Conservation (phyloP, 35 echinoderm and acorn worm genomes). For the Ophiothrix spiculata region DNA sequence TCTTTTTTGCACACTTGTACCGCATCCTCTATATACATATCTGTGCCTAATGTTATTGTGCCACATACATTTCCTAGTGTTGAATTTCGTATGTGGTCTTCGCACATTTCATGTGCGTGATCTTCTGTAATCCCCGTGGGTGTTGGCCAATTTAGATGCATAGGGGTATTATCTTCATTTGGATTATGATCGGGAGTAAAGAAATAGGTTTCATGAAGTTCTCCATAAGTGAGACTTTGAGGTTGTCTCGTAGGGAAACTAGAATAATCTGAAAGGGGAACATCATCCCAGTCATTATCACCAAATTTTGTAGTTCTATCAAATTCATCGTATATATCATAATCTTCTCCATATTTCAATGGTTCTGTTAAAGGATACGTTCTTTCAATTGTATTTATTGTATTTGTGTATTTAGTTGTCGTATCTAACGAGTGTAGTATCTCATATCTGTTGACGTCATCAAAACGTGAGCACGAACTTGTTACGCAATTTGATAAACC, state of each 20-base stretch:
- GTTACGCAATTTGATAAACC: background rate
- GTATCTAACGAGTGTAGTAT: conserved; percentile 75
- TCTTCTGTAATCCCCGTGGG: conserved; percentile 72
- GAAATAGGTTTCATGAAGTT: conserved; percentile 44
- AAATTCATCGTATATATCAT: background rate
- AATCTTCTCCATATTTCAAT: background rate
- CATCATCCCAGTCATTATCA: background rate
- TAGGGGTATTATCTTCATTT: conserved; percentile 40
- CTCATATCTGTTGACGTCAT: conserved; percentile 47
- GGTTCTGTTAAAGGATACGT: background rate
- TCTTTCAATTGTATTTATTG: conserved; percentile 6
- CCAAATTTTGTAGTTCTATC: conserved; percentile 1
- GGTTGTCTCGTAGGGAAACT: background rate
- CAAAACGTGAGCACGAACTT: conserved; percentile 36
- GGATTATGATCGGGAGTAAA: conserved; percentile 69
- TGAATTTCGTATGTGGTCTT: conserved; percentile 52
- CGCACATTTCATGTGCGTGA: conserved; percentile 84
- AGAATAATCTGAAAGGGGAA: background rate
- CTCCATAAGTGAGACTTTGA: background rate
- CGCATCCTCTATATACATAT: conserved; percentile 79
- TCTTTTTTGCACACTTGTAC: conserved; percentile 82
- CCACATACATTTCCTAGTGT: conserved; percentile 59
- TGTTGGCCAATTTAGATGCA: conserved; percentile 75
- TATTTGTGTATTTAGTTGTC: conserved; percentile 57
- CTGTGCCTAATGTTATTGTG: conserved; percentile 23